phyloP scores from a whole-genome alignment of 2,113 vertebrate species.

The Atrichornis clamosus region DNA sequence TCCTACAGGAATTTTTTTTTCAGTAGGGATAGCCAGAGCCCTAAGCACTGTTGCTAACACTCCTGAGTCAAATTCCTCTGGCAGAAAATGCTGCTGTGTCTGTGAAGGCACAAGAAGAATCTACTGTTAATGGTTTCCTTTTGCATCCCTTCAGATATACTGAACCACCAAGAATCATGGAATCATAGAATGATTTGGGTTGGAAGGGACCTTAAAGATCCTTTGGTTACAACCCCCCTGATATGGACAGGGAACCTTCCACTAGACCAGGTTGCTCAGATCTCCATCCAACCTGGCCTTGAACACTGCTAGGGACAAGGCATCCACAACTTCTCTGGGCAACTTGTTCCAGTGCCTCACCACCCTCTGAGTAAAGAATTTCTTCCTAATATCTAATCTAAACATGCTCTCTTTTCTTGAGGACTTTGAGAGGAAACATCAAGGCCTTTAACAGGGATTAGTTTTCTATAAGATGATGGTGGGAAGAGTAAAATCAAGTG shows the following conservation, averaged over 20 bases:
- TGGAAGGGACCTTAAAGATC: not conserved
- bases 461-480: not conserved
- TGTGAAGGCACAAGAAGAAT: not conserved
- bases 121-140: not conserved
- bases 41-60: not conserved
- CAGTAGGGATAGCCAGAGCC: not conserved
- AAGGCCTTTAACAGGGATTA: not conserved
- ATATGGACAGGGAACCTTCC: not conserved
- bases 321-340: not conserved
- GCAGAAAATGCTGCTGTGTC: not conserved
- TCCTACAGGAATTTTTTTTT: not conserved
- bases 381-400: not conserved
- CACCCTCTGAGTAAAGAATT: not conserved
- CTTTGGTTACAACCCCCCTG: not conserved
- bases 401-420: not conserved
- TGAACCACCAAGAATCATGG: not conserved
- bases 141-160: not conserved
- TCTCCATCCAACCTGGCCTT: not conserved
- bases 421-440: not conserved
- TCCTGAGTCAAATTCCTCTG: not conserved
- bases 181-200: not conserved
- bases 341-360: not conserved
- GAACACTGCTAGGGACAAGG: not conserved
- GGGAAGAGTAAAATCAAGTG: not conserved
- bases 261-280: not conserved